Base-by-base conservation (phyloP, 1,140 invertebrate species). In the Drosophila malerkotliana region DNA sequence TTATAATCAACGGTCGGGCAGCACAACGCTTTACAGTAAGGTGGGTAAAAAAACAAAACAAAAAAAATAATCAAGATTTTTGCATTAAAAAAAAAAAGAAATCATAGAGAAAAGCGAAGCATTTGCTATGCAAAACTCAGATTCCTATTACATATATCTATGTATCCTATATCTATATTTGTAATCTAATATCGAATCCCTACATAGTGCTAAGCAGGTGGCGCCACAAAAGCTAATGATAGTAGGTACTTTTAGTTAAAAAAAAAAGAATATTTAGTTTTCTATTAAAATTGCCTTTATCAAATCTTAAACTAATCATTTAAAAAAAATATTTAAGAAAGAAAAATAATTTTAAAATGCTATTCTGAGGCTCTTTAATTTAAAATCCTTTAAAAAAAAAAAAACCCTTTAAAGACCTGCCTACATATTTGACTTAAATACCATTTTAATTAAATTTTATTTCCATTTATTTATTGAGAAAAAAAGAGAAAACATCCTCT, bases 21-120 rank as follows among this genome's bases (percentile, higher is more conserved):
- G 95, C 94, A 96, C 96, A 92, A 97, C 97, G 93, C 96, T 96
- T 93, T 98, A 98, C 93, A 98, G 97, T 94, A 98, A 97, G 95
- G 97, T 98, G 93, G 93, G 93, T 92, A 91, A 79, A 73, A 39
- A 72, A 32, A 32, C 30, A 32, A 26, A 28, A 9, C 10, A 34
- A 34, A 37, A n/a, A 73, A 44, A 18, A 44, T 4, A 18, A 44
- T 51, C 47, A 75, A 60, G 57, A 72, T 58, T 57, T 51, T 62
- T 68, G 15, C 44, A 55, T 37, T 12, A 68, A 72, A 77, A 49
- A 72, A 72, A 71, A 37, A 79, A 44, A 52, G 37, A 68, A 66
- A 58, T 51, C 74, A 68, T 53, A 48, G 45, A 74, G 54, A 74
- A 39, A 51, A 64, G 66, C 66, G 39, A 69, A 68, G 63, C 64